Conservation (phyloP, 1,140 invertebrate species). For the Solenopsis invicta region DNA sequence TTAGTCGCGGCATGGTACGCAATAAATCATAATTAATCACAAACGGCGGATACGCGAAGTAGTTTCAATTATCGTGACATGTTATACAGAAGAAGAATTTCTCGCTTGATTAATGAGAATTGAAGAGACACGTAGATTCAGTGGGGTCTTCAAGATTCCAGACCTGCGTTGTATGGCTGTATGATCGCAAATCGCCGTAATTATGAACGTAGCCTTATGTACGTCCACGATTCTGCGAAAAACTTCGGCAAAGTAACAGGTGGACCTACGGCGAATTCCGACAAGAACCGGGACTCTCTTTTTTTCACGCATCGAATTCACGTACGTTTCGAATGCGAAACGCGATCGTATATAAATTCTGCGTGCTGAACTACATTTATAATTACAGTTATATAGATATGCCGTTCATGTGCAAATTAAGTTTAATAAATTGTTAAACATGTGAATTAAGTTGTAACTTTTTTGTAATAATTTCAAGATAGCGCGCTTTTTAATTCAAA, state of each 20-base stretch:
- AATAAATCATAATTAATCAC: slow-evolving; percentile 50
- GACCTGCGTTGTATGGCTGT: not conserved
- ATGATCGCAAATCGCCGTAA: not conserved
- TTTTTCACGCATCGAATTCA: not conserved
- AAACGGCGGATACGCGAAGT: not conserved
- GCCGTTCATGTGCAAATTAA: not conserved
- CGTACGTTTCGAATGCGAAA: not conserved
- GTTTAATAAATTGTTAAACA: not conserved
- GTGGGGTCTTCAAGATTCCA: not conserved
- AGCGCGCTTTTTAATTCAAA: not conserved
- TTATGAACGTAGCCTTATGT: slow-evolving; percentile 33
- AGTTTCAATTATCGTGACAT: slow-evolving; percentile 46
- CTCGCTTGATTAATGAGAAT: slow-evolving; percentile 42
- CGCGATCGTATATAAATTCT: not conserved
- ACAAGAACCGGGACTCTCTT: slow-evolving; percentile 3
- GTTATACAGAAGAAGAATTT: not conserved
- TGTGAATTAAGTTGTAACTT: not conserved
- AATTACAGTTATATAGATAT: not conserved
- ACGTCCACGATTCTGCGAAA: slow-evolving; percentile 23
- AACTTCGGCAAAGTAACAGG: slow-evolving; percentile 44
- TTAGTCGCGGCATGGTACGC: not conserved
- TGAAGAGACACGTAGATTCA: not conserved
- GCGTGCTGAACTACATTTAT: not conserved
- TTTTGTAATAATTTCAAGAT: not conserved
- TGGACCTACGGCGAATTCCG: slow-evolving; percentile 26